A percentile compares a stretch with the other conserved stretches of the same genome.
Evolutionary conservation across 2,113 vertebrate genomes (phyloP).

Genomic region (Aythya baeri): DNA sequence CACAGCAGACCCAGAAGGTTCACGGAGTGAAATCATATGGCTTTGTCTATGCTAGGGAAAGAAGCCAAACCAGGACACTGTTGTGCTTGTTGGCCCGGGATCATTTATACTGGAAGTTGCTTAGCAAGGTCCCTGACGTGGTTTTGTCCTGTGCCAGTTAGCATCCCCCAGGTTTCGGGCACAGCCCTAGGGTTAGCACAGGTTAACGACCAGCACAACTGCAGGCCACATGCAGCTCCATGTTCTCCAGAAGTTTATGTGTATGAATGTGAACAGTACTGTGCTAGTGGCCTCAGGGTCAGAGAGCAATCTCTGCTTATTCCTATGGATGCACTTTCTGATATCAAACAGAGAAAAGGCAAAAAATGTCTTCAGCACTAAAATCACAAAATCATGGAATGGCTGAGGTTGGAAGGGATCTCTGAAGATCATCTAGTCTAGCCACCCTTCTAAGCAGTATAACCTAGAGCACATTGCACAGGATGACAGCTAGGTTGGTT

Average conservation of each 20-base stretch:
- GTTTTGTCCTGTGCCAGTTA: not conserved
- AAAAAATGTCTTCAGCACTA: not conserved
- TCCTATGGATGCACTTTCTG: not conserved
- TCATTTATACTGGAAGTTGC: not conserved
- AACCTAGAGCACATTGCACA: no score
- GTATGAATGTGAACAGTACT: accelerated
- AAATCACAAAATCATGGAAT: not conserved
- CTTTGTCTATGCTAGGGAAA: not conserved
- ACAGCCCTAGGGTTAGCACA: not conserved
- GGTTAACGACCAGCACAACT: not conserved
- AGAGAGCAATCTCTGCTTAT: not conserved
- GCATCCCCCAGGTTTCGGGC: not conserved
- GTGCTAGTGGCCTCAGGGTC: not conserved
- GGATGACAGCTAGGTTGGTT: no score
- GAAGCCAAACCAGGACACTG: not conserved
- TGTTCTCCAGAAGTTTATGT: not conserved
- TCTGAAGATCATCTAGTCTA: no score
- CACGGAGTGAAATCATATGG: not conserved
- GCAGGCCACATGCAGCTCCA: not conserved
- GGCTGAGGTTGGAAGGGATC: no score
- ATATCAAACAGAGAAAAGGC: not conserved
- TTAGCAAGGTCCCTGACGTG: not conserved
- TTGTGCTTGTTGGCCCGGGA: not conserved
- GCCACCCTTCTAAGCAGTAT: no score
- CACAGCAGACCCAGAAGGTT: not conserved